phyloP scores from a whole-genome alignment of 2,888 invertebrate genomes.

The Apodemia duryi region DNA sequence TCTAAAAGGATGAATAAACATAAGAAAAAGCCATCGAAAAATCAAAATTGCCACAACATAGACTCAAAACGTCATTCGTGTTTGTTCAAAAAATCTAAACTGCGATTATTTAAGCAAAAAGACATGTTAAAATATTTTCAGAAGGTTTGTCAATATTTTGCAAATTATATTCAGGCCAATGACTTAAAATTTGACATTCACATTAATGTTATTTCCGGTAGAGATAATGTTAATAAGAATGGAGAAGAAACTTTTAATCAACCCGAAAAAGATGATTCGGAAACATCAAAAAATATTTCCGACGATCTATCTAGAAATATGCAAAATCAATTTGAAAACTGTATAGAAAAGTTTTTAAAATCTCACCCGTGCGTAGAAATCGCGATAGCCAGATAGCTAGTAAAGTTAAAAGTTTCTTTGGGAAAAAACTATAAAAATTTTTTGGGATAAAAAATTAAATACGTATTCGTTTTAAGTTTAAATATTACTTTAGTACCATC shows the following conservation, averaged over 20 bases:
- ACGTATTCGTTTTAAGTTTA: too few species aligned
- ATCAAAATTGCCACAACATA: slow-evolving; percentile 28
- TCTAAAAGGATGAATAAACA: not conserved
- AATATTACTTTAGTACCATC: too few species aligned
- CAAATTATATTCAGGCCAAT: slow-evolving; percentile 38
- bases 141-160: slow-evolving; percentile 47
- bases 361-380: too few species aligned
- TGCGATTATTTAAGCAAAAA: slow-evolving; percentile 26
- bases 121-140: slow-evolving; percentile 41
- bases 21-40: not conserved
- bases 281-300: not conserved
- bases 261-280: not conserved
- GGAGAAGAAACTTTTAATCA: not conserved
- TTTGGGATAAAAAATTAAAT: too few species aligned
- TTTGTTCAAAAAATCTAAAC: slow-evolving; percentile 37
- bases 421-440: too few species aligned
- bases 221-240: not conserved
- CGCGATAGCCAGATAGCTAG: too few species aligned
- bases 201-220: slow-evolving; percentile 45
- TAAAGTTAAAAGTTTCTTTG: too few species aligned
- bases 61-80: slow-evolving; percentile 37
- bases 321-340: slow-evolving; percentile 14
- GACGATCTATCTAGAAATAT: not conserved
- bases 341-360: slow-evolving; percentile 3
- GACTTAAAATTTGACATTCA: slow-evolving; percentile 53